phyloP scores from a whole-genome alignment of 2,113 vertebrate species.

The Sitta europaea region DNA sequence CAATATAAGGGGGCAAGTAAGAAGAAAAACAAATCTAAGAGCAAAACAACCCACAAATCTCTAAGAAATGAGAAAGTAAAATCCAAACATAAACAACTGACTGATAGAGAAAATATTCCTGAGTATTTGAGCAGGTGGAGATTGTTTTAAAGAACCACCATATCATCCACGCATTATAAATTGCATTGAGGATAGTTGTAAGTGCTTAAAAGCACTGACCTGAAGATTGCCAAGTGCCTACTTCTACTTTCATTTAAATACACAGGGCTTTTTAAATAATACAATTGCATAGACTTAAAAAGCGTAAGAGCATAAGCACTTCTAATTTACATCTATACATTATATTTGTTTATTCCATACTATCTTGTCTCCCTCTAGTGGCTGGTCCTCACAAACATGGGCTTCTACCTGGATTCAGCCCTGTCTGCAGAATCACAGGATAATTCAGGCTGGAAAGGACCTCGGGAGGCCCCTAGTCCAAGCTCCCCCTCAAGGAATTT shows the following conservation, averaged over 20 bases:
- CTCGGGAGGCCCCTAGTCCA: background rate
- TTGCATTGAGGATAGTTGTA: background rate
- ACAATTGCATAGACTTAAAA: background rate
- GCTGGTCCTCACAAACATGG: background rate
- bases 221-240: background rate
- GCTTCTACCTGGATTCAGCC: background rate
- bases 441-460: background rate
- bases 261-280: background rate
- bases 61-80: background rate
- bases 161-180: background rate
- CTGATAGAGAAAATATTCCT: background rate
- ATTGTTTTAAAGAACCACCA: background rate
- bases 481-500: background rate
- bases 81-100: background rate
- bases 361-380: slow-evolving; percentile 23
- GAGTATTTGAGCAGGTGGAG: background rate
- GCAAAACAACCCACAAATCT: background rate
- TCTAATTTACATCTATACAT: background rate
- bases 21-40: background rate
- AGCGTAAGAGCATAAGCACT: background rate
- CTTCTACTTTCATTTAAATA: background rate
- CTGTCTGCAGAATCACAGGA: background rate
- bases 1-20: background rate
- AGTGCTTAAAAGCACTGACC: background rate
- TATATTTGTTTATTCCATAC: background rate